Evolutionary conservation across 92 coral and sea anemone species (phyloP).

Genomic region (Zoanthus sociatus): DNA sequence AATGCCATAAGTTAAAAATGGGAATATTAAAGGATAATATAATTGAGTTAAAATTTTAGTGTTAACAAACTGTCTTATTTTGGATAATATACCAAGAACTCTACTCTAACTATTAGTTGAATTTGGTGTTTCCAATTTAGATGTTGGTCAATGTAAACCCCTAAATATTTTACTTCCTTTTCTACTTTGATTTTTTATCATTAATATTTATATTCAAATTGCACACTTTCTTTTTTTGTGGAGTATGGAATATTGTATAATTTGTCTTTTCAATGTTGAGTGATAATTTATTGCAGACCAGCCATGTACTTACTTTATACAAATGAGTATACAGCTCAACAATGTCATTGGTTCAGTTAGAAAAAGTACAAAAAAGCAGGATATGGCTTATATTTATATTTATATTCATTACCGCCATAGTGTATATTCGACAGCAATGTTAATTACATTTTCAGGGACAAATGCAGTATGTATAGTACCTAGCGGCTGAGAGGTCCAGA

Average conservation of each 20-base stretch:
- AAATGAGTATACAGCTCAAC: not conserved
- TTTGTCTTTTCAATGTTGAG: conserved; percentile 8
- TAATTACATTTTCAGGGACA: not conserved
- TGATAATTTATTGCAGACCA: not conserved
- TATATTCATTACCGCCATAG: not conserved
- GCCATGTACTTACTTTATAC: not conserved
- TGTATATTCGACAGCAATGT: not conserved
- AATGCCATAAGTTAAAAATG: no score
- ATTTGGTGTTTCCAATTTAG: no score
- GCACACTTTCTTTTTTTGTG: not conserved
- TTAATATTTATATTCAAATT: not conserved
- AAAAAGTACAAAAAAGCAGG: conserved; percentile 14
- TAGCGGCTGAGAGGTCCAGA: no score
- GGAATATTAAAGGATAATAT: no score
- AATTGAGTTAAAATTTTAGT: no score
- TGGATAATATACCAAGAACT: no score
- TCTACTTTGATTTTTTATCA: no score
- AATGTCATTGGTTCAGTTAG: conserved; percentile 8
- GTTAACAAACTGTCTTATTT: no score
- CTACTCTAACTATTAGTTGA: no score
- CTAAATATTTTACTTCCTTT: no score
- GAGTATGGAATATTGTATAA: not conserved
- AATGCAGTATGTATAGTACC: not conserved
- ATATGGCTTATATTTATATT: not conserved
- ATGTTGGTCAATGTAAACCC: no score